These are phyloP conservation scores for Macrosiphum euphorbiae DNA, from an alignment of 2,888 invertebrate species.

Conservation along the genomic window DNA sequence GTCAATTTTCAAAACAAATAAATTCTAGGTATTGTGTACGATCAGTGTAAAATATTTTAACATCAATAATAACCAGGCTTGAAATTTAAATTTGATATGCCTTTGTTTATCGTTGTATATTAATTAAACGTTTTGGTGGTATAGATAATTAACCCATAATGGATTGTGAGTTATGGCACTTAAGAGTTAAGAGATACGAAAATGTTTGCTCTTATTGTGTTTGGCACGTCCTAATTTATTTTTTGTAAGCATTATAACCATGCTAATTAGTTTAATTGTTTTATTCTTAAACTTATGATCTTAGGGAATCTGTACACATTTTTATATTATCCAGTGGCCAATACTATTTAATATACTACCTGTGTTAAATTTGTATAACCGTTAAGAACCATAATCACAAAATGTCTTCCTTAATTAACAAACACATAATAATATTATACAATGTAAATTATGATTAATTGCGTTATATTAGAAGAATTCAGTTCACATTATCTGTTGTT, in stretches of 20 bases:
- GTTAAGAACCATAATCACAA: not conserved
- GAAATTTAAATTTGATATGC: not conserved
- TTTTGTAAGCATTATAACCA: not conserved
- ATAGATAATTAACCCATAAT: conserved; percentile 4
- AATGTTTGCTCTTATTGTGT: conserved; percentile 1
- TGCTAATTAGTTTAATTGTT: not conserved
- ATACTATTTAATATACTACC: not conserved
- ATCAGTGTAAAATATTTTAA: not conserved
- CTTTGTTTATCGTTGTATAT: not conserved
- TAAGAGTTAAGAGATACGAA: not conserved
- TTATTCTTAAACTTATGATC: not conserved
- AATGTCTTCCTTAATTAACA: not conserved
- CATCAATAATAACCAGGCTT: not conserved
- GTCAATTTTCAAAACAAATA: not conserved
- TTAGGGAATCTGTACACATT: not conserved
- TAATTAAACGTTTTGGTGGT: not conserved
- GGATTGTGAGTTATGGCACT: not conserved
- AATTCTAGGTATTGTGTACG: not conserved
- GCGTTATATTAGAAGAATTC: not conserved
- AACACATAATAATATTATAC: not conserved
- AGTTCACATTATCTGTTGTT: not conserved
- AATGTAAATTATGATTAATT: conserved; percentile 7
- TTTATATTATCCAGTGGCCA: not conserved
- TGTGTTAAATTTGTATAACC: not conserved
- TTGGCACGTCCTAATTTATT: not conserved